Conservation (phyloP, 2,888 invertebrate genomes). For the Hetaerina titia region DNA sequence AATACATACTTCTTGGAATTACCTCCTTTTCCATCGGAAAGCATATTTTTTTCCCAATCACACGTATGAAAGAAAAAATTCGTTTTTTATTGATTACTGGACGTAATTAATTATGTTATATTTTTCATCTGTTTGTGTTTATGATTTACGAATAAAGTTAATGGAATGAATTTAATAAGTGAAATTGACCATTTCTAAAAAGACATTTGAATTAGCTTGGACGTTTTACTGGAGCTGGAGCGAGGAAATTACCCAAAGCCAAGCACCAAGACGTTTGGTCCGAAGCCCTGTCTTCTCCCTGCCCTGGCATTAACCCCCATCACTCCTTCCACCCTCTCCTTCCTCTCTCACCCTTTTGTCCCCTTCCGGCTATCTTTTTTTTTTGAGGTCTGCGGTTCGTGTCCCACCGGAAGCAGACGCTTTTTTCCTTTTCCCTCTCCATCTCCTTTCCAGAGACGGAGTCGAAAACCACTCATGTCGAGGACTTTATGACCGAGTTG, state of each 20-base stretch:
- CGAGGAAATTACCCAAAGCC: neutral
- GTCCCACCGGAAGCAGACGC: slow-evolving; percentile 65
- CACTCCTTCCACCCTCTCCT: neutral
- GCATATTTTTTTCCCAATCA: no score
- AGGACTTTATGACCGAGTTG: slow-evolving; percentile 60
- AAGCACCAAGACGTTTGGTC: neutral
- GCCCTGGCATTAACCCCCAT: neutral
- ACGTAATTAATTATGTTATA: no score
- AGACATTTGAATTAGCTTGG: no score
- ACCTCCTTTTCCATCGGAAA: no score
- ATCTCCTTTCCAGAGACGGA: neutral
- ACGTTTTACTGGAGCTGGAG: neutral
- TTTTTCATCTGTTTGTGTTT: no score
- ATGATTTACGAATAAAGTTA: no score
- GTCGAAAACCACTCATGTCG: neutral
- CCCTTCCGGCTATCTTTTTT: neutral
- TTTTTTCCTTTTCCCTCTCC: neutral
- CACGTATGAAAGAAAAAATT: no score
- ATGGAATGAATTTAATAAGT: no score
- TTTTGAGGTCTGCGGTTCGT: slow-evolving; percentile 58
- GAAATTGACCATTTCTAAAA: no score
- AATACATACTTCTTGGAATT: no score
- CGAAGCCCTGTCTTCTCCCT: neutral
- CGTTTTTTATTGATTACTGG: no score
- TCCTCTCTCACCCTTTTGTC: no score